Percentiles rank a stretch among this genome's conserved stretches.
Evolutionary conservation across 1,140 invertebrate species (phyloP).

Genomic region (Calliphora vicina): DNA sequence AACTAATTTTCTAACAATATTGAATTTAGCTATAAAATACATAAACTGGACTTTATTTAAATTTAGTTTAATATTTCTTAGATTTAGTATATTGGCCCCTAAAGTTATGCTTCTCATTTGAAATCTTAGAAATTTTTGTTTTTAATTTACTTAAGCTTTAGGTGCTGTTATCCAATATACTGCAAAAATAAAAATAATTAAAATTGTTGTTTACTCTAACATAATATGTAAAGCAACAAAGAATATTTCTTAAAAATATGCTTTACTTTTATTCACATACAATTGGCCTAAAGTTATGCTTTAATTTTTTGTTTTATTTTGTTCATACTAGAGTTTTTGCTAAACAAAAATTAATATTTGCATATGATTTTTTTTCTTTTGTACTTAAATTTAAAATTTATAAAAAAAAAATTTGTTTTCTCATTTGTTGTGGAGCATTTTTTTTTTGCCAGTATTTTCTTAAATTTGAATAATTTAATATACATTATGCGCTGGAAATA

Average conservation of each 20-base stretch:
- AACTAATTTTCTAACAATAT: too few species aligned
- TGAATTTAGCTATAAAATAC: too few species aligned
- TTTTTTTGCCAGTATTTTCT: background rate
- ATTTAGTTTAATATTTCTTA: too few species aligned
- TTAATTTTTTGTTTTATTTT: too few species aligned
- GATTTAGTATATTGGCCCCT: background rate
- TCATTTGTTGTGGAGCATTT: background rate
- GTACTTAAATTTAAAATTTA: background rate
- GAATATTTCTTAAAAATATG: background rate
- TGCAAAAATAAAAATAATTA: background rate
- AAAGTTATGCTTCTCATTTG: background rate
- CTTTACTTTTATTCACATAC: background rate
- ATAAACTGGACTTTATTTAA: too few species aligned
- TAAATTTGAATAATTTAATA: slow-evolving; percentile 11
- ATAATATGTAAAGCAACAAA: background rate
- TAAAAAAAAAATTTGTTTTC: background rate
- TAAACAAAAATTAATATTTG: background rate
- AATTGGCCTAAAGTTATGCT: background rate
- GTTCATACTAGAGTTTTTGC: background rate
- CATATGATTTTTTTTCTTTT: background rate
- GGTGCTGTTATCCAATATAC: background rate
- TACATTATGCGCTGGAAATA: background rate
- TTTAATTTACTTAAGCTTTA: background rate
- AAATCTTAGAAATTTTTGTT: too few species aligned
- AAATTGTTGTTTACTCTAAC: background rate